Conservation (phyloP, 2,113 vertebrate genomes). For the Prionailurus bengalensis region DNA sequence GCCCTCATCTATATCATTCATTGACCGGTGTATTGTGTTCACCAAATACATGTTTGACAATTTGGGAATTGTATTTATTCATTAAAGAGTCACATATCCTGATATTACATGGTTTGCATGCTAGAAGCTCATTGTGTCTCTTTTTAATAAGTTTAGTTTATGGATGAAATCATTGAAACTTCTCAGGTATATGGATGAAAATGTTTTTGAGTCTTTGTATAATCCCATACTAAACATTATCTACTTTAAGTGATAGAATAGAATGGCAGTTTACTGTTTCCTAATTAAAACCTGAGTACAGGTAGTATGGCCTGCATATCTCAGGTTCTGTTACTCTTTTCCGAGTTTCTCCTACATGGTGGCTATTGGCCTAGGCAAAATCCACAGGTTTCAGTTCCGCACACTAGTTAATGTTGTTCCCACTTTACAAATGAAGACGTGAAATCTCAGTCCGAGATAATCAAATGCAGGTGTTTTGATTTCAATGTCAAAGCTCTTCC, state of each 20-base stretch:
- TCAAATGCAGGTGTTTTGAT: neutral
- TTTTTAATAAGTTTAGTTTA: neutral
- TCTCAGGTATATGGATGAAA: neutral
- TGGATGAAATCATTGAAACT: neutral
- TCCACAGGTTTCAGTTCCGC: neutral
- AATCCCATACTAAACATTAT: neutral
- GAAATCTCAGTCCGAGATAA: neutral
- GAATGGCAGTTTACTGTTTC: neutral
- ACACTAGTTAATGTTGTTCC: neutral
- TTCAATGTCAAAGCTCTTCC: neutral
- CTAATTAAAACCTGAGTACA: neutral
- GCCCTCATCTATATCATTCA: neutral
- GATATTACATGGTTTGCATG: neutral
- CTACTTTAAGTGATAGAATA: neutral
- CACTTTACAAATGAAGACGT: neutral
- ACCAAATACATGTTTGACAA: slow-evolving; percentile 8
- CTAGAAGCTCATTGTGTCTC: neutral
- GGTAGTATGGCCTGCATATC: neutral
- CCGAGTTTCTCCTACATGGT: neutral
- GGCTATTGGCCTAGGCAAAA: neutral
- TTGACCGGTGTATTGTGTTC: neutral
- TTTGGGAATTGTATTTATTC: neutral
- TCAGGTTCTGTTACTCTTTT: neutral
- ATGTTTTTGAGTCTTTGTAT: neutral
- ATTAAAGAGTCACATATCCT: neutral